Evolutionary conservation across 2,797 vertebrate genomes (phyloP).

Genomic region (Coregonus ussuriensis): DNA sequence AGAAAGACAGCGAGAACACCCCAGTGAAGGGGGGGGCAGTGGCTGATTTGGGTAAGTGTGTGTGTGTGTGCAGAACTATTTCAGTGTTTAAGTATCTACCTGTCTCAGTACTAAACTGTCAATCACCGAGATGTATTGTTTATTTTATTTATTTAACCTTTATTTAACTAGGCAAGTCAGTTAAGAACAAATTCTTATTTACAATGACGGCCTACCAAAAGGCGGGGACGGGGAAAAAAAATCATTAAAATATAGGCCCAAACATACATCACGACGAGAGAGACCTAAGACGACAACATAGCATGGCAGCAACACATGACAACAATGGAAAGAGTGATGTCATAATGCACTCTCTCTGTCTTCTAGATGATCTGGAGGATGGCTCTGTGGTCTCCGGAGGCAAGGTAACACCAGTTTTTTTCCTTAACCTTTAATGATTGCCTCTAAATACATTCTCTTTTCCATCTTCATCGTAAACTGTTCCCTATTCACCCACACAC

Average conservation of each 20-base stretch:
- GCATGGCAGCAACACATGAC: no score
- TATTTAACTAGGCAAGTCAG: no score
- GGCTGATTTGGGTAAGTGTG: constrained; percentile 85
- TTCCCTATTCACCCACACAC: background rate
- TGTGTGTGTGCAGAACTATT: background rate
- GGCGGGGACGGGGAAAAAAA: no score
- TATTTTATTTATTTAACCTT: no score
- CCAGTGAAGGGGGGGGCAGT: constrained; percentile 91
- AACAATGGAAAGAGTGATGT: background rate
- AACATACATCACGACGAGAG: no score
- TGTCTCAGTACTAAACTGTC: background rate
- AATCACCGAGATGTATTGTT: background rate
- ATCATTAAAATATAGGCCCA: no score
- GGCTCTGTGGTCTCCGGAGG: constrained; percentile 87
- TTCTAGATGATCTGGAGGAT: constrained; percentile 94
- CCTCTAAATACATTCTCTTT: background rate
- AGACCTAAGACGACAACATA: no score
- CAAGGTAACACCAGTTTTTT: constrained; percentile 78
- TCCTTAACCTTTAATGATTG: background rate
- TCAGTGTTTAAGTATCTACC: background rate
- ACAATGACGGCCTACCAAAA: no score
- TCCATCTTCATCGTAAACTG: background rate
- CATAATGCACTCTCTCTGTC: constrained; percentile 1
- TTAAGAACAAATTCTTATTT: no score
- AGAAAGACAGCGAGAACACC: constrained; percentile 93